Percentiles rank a stretch among this genome's conserved stretches.
These are phyloP conservation scores for Malurus alboscapulatus DNA, from an alignment of 2,113 vertebrate species.

Conservation along the genomic window DNA sequence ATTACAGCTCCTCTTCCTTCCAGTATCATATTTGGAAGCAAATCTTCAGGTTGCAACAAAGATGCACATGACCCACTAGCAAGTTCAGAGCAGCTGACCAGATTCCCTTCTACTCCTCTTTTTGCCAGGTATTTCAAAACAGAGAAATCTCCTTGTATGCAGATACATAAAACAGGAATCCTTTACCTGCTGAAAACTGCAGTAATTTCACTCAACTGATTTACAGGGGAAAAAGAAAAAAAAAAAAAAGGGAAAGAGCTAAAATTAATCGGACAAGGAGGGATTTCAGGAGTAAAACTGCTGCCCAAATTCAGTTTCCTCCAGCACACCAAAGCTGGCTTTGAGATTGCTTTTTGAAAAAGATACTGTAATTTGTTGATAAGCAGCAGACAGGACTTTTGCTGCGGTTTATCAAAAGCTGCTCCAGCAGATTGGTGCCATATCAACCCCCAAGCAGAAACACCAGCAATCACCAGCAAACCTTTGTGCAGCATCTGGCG, in stretches of 20 bases:
- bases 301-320: background rate
- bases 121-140: background rate
- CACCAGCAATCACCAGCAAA: background rate
- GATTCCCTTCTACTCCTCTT: background rate
- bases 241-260: background rate
- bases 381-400: background rate
- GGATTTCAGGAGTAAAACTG: background rate
- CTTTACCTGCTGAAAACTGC: background rate
- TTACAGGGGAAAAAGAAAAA: background rate
- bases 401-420: background rate
- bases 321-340: background rate
- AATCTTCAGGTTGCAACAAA: background rate
- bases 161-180: background rate
- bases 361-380: background rate
- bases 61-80: background rate
- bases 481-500: background rate
- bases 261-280: background rate
- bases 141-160: background rate
- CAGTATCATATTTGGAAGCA: background rate
- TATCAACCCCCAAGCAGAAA: background rate
- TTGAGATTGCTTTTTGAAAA: background rate
- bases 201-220: background rate
- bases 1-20: background rate
- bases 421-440: background rate
- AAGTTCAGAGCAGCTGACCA: background rate